Conservation (phyloP, 2,888 invertebrate genomes). For the Callinectes sapidus region DNA sequence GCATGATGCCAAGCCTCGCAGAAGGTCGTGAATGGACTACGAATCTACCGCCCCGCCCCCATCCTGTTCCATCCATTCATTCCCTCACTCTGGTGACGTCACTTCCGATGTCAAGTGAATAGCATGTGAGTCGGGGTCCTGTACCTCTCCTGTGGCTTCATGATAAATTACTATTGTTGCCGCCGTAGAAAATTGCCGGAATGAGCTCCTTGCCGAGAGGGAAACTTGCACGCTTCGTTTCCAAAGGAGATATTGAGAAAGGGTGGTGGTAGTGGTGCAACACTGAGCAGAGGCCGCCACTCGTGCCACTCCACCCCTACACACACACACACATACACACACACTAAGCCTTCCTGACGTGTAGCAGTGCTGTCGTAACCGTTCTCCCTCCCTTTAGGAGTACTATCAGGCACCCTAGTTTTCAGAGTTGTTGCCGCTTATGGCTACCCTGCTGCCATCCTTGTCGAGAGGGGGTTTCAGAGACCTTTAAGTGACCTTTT, state of each 20-base stretch:
- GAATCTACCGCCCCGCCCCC: conserved; percentile 56
- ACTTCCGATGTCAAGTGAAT: conserved; percentile 58
- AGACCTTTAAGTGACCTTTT: conserved; percentile 36
- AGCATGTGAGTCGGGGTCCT: conserved; percentile 40
- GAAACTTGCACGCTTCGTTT: conserved; percentile 23
- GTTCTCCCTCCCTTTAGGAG: background rate
- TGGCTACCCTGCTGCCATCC: conserved; percentile 24
- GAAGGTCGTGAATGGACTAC: conserved; percentile 57
- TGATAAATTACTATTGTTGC: conserved; percentile 49
- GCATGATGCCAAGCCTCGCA: conserved; percentile 49
- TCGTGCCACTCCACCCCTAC: background rate
- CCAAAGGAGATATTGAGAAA: background rate
- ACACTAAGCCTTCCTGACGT: background rate
- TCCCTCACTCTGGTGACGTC: conserved; percentile 54
- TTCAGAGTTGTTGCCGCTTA: conserved; percentile 17
- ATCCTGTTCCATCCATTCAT: conserved; percentile 59
- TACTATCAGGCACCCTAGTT: conserved; percentile 7
- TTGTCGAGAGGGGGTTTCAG: conserved; percentile 15
- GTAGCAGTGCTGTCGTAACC: background rate
- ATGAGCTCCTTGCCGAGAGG: conserved; percentile 27
- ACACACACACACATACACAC: background rate
- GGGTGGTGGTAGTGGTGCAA: background rate
- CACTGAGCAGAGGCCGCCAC: background rate
- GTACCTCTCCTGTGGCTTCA: conserved; percentile 25
- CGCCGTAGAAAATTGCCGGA: conserved; percentile 21